Conservation (phyloP, 2,113 vertebrate genomes). For the Rana temporaria region DNA sequence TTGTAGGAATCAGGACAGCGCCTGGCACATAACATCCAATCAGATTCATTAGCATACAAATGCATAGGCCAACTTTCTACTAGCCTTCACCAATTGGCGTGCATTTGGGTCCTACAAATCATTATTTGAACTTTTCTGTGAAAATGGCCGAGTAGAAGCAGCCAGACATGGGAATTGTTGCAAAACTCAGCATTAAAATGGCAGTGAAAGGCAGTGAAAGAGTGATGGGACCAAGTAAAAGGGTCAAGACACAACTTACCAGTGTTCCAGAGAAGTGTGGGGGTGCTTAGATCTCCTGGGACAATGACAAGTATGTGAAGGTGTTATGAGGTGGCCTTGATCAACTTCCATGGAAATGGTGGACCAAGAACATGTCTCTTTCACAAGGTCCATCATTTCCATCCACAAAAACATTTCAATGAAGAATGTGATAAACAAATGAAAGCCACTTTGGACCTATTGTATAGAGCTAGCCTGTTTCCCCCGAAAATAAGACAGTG, state of each 20-base stretch:
- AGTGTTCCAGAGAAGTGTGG: slow-evolving; percentile 3
- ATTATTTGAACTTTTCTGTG: background rate
- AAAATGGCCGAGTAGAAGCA: background rate
- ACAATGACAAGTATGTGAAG: slow-evolving; percentile 17
- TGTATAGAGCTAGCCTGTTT: no score
- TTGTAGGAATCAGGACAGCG: no score
- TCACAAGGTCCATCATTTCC: background rate
- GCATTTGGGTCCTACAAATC: background rate
- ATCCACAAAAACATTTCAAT: no score
- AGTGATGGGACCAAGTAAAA: background rate
- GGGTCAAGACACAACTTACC: slow-evolving; percentile 11
- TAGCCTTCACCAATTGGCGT: no score
- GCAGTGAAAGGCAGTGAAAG: background rate
- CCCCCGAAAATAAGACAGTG: no score
- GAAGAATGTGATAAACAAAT: no score
- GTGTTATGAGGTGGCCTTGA: background rate
- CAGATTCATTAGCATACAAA: no score
- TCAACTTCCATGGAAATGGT: background rate
- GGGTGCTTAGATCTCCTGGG: slow-evolving; percentile 29
- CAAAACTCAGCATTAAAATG: no score
- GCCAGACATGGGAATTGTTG: no score
- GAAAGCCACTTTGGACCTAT: no score
- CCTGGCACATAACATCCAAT: no score
- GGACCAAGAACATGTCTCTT: background rate
- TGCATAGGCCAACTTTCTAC: no score